Evolutionary conservation across 2,888 invertebrate species (phyloP).

Genomic region (Drosophila kanekoi): DNA sequence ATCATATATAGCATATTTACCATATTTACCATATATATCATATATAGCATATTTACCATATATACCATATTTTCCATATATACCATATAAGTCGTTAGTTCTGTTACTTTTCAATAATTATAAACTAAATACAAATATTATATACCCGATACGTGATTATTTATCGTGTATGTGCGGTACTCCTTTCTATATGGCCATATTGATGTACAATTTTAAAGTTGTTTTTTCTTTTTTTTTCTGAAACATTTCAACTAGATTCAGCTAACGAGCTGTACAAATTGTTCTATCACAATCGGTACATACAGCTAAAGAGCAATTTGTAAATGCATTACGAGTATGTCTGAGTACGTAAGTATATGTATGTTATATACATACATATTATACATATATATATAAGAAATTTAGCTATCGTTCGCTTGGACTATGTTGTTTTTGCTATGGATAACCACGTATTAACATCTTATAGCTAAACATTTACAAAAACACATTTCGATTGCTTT

Average conservation of each 20-base stretch:
- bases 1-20: no score
- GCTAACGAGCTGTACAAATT: slow-evolving; percentile 44
- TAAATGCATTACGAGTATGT: slow-evolving; percentile 42
- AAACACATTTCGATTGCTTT: slow-evolving; percentile 22
- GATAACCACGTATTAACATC: slow-evolving; percentile 43
- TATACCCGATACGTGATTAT: background rate
- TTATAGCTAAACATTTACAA: slow-evolving; percentile 59
- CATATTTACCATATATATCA: no score
- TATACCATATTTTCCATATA: no score
- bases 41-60: no score
- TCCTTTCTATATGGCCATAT: slow-evolving; percentile 5
- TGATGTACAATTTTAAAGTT: background rate
- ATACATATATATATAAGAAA: slow-evolving; percentile 17
- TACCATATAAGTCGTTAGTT: background rate
- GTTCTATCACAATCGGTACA: slow-evolving; percentile 62
- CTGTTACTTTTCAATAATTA: background rate
- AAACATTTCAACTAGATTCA: background rate
- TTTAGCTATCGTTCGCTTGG: slow-evolving; percentile 5
- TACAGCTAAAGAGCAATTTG: slow-evolving; percentile 32
- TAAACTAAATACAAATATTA: no score
- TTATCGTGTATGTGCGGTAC: background rate
- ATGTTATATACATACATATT: background rate
- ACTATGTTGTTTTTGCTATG: no score
- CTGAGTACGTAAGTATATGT: slow-evolving; percentile 2
- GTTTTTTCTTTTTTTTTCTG: background rate